Conservation (phyloP, 2,113 vertebrate species). For the human region GRCh38 chr3:146808501-146809000, state of each 20-base stretch:
- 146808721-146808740: not conserved
- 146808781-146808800: not conserved
- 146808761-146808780: not conserved
- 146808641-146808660: not conserved
- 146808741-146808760: not conserved
- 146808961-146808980: not conserved
- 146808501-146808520: not conserved
- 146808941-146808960: not conserved
- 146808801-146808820: constrained; percentile 19
- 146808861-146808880: not conserved
- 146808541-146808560: not conserved
- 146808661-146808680: not conserved
- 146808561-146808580: not conserved
- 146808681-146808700: too few relatives aligned
- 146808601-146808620: too few relatives aligned
- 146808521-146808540: not conserved
- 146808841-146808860: not conserved
- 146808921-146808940: not conserved
- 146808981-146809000: not conserved
- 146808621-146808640: not conserved
- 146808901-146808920: not conserved
- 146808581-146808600: not conserved
- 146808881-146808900: not conserved
- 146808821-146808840: not conserved
- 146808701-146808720: not conserved